Evolutionary conservation across 2,888 invertebrate species (phyloP), one percentile per base, ranked within the genome.

Genomic region (Sabatieria punctata): DNA sequence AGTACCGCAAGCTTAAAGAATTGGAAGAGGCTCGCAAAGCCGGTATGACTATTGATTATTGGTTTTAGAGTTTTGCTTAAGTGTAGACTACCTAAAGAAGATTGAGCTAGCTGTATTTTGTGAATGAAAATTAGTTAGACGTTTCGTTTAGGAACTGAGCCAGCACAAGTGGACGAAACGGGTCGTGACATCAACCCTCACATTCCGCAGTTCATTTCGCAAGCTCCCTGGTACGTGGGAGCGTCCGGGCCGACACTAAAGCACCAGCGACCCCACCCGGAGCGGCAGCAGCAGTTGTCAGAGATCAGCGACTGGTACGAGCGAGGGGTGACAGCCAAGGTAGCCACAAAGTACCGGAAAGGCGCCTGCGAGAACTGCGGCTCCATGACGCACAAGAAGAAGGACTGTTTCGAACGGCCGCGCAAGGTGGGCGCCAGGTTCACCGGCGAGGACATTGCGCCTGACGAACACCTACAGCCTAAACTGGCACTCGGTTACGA

Each of bases 361-460:
- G 51, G 97, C 11, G 86, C 97, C 0, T 99, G 97, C 68, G 91
- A 93, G 66, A 99, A 99, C 67, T 99, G 97, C 70, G 97, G 97
- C 1, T 89, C 95, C 0, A 75, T 93, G 75, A 86, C 89, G 1
- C 97, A 99, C 65, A 80, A 81, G 57, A 83, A 80, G 60, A 93
- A 88, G 64, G 93, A 97, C 65, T 99, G 97, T 61, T 75, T 97
- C 66, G 97, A 73, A 64, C 74, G 91, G 45, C 97, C 97, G 0
- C 74, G 97, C 51, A 91, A 86, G 71, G 75, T 82, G 27, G 84
- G 85, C 22, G 97, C 97, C 0, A 86, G 80, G 67, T 95, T 72
- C 67, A 81, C 85, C 2, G 71, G 71, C 46, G 76, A 78, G 0
- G 77, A 82, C 47, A 85, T 99, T 51, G 86, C 91, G 0, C 76